Evolutionary conservation across 92 coral and sea anemone species (phyloP).

Genomic region (Parazoanthus darwini): DNA sequence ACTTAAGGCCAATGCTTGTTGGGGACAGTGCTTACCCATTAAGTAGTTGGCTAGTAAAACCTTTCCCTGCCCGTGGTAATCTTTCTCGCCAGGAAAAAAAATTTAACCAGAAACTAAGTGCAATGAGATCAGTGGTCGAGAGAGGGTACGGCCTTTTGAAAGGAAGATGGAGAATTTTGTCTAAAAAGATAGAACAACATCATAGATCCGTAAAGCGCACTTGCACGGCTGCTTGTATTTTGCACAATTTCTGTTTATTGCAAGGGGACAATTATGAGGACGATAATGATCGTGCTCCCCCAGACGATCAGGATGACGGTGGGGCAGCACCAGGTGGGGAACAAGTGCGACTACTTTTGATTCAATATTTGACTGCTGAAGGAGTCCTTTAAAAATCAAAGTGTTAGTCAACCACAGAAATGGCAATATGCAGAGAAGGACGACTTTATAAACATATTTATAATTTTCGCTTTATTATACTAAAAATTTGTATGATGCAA

Average conservation of each 20-base stretch:
- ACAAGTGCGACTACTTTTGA: too few relatives aligned
- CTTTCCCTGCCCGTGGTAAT: slow-evolving; percentile 13
- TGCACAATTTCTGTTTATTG: too few relatives aligned
- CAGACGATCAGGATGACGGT: too few relatives aligned
- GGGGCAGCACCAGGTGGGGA: too few relatives aligned
- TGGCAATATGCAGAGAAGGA: background rate
- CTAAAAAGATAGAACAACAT: background rate
- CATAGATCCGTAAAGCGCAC: too few relatives aligned
- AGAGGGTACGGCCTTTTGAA: slow-evolving; percentile 32
- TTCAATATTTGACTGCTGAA: too few relatives aligned
- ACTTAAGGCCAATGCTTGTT: slow-evolving; percentile 40
- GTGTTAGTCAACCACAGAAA: too few relatives aligned
- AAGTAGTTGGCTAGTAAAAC: slow-evolving; percentile 25
- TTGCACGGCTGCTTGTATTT: too few relatives aligned
- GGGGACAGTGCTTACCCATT: slow-evolving; percentile 53
- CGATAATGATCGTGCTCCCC: too few relatives aligned
- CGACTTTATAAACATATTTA: slow-evolving; percentile 3
- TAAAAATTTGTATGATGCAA: background rate
- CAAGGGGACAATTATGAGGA: too few relatives aligned
- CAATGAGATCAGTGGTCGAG: slow-evolving; percentile 1
- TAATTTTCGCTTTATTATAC: background rate
- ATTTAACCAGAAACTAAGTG: slow-evolving; percentile 1
- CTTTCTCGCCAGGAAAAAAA: slow-evolving; percentile 13
- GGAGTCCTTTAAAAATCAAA: too few relatives aligned
- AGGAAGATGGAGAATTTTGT: slow-evolving; percentile 35